Evolutionary conservation across 2,113 vertebrate species (phyloP).

Genomic region (Collichthys lucidus): DNA sequence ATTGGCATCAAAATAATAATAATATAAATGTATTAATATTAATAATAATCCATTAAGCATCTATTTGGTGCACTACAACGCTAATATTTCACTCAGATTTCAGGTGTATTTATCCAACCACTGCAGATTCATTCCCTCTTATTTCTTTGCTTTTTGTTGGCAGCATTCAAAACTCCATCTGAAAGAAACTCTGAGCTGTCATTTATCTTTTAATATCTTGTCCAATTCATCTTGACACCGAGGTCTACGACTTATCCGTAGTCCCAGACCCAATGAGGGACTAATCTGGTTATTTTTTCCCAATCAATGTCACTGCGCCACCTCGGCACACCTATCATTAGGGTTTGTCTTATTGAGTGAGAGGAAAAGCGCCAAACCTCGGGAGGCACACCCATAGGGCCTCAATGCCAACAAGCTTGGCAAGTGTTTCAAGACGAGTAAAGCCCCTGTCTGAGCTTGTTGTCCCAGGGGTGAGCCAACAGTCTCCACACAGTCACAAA

Average conservation of each 20-base stretch:
- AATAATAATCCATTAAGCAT: not conserved
- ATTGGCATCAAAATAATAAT: not conserved
- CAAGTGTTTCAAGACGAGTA: constrained; percentile 47
- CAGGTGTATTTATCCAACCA: not conserved
- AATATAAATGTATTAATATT: no score
- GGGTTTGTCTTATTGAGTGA: constrained; percentile 60
- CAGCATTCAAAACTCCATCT: constrained; percentile 41
- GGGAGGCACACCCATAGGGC: not conserved
- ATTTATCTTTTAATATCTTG: constrained; percentile 65
- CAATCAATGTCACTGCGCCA: constrained; percentile 60
- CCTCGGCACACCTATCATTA: constrained; percentile 73
- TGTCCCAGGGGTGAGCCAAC: constrained; percentile 43
- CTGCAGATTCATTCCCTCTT: constrained; percentile 21
- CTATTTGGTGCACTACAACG: not conserved
- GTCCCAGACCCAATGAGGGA: constrained; percentile 67
- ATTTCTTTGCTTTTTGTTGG: constrained; percentile 44
- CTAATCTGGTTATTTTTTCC: constrained; percentile 80
- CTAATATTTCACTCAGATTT: not conserved
- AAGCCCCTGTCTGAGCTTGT: constrained; percentile 40
- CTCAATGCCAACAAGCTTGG: constrained; percentile 53
- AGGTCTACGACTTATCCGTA: constrained; percentile 63
- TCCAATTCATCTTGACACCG: constrained; percentile 67
- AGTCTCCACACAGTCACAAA: constrained; percentile 46
- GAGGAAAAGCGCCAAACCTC: constrained; percentile 50
- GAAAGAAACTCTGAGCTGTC: constrained; percentile 60